A percentile compares a stretch with the other conserved stretches of the same genome.
phyloP scores from a whole-genome alignment of 2,113 vertebrate species.

The Corythoichthys intestinalis region DNA sequence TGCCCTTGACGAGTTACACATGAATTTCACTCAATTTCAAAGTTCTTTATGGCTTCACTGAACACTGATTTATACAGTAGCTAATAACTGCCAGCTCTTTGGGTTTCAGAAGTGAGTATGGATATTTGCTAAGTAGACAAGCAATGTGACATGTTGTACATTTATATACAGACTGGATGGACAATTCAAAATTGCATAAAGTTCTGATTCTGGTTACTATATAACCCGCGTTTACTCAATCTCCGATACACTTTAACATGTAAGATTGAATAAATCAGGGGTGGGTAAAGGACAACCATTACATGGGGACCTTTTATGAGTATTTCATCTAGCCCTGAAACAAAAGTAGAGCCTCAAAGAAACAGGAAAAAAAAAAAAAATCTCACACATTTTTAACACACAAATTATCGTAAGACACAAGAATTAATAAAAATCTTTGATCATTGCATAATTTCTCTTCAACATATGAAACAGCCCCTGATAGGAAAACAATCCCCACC shows the following conservation, averaged over 20 bases:
- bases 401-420: background rate
- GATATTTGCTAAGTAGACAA: background rate
- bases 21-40: background rate
- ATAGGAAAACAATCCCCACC: background rate
- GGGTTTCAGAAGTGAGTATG: background rate
- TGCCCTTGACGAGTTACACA: background rate
- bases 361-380: background rate
- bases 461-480: background rate
- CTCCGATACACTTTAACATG: background rate
- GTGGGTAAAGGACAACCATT: background rate
- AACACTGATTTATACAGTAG: background rate
- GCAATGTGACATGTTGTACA: background rate
- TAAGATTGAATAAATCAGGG: background rate
- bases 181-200: background rate
- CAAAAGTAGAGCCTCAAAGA: background rate
- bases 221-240: background rate
- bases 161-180: background rate
- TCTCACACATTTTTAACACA: background rate
- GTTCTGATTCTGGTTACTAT: constrained; percentile 4
- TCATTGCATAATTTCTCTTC: background rate
- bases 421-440: background rate
- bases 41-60: background rate
- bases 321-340: background rate
- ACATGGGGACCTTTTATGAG: background rate
- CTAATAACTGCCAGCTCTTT: background rate